Evolutionary conservation across 64 coral and sea anemone genomes (phyloP), one percentile per base, ranked within the genome.

Genomic region (Astreopora myriophthalma): DNA sequence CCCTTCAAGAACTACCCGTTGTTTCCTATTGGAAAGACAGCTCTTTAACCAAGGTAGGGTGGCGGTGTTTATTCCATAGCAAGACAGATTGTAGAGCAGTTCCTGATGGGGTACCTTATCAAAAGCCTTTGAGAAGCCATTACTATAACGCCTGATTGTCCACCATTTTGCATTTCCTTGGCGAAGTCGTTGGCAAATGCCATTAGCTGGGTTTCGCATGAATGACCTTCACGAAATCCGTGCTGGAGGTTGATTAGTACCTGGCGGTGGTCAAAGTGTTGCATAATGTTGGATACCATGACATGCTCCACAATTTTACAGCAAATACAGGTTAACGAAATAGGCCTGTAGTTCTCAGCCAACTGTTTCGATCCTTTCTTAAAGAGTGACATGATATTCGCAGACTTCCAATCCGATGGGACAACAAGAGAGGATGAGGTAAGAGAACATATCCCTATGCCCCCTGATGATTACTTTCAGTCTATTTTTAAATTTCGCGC

Each of bases 181-280:
- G 19, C 31, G 29, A 75, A 48, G 6, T 86, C 84, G 63, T 89
- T 39, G 31, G 76, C 57, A 65, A 89, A 89, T 36, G 10, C 72
- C 75, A 89, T 63, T 33, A 89, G 24, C 34, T 89, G 87, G 51
- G 87, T 78, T 31, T 76, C 85, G n/a, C 85, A 88, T 31, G 85
- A 88, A 14, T 74, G 85, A 25, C 25, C 6, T 74, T 22, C 37
- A 3, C 85, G 73, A 44, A 89, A 89, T 6, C 72, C 71, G 28
- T 89, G 72, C 62, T 89, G 87, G 48, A 22, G 40, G 25, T 80
- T 77, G 44, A 5, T 48, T 42, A 77, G 34, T 42, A 77, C 19
- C 12, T 77, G 33, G 35, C 46, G 33, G 6, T 17, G 28, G 14
- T 77, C 74, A 17, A 77, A 8, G n/a, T 77, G 74, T 0, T 46